Conservation (phyloP, 2,113 vertebrate species). For the Ageneiosus marmoratus region DNA sequence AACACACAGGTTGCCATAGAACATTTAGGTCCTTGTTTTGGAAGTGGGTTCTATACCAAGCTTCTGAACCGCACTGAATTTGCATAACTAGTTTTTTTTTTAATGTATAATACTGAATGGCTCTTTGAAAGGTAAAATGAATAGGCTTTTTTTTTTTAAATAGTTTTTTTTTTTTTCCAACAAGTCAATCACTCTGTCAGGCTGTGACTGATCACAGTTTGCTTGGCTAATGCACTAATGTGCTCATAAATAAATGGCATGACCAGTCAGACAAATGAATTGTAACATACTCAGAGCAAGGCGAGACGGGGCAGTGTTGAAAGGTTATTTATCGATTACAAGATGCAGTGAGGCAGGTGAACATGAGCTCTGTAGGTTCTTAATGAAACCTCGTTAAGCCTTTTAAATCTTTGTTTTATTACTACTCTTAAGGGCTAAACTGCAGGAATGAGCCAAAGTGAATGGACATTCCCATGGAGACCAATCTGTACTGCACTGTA, state of each 20-base stretch:
- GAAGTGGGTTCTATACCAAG: background rate
- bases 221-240: background rate
- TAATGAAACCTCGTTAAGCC: background rate
- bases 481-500: constrained; percentile 63
- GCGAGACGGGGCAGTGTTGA: background rate
- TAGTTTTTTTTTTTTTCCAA: background rate
- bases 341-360: background rate
- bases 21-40: background rate
- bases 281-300: background rate
- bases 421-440: constrained; percentile 71
- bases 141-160: no score
- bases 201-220: background rate
- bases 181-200: background rate
- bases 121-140: background rate
- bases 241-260: background rate
- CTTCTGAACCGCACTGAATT: background rate
- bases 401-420: constrained; percentile 22
- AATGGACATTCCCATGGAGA: constrained; percentile 72
- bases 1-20: background rate
- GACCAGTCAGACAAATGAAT: background rate
- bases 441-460: constrained; percentile 61
- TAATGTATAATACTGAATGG: background rate
- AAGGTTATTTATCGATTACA: background rate
- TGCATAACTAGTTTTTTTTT: no score
- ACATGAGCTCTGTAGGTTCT: background rate